Evolutionary conservation across 2,797 vertebrate genomes (phyloP).

Genomic region (Pelodytes ibericus): DNA sequence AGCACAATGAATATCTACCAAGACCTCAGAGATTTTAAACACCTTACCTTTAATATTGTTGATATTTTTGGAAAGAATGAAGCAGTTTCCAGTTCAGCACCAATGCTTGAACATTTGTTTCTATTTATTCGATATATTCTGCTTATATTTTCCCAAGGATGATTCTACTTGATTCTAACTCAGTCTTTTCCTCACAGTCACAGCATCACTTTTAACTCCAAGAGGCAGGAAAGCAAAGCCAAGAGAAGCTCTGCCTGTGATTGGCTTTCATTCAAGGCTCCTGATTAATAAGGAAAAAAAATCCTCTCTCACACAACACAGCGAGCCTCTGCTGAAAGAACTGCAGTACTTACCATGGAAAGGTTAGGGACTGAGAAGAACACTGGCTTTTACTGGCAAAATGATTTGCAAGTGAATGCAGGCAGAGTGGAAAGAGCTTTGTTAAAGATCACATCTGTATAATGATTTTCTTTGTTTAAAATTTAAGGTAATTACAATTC

Average conservation of each 20-base stretch:
- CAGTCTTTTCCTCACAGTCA: conserved; percentile 68
- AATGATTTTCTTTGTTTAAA: conserved; percentile 68
- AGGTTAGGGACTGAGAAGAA: conserved; percentile 64
- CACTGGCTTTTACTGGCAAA: conserved; percentile 64
- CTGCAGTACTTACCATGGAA: conserved; percentile 70
- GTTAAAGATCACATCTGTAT: conserved; percentile 64
- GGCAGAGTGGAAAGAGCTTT: conserved; percentile 68
- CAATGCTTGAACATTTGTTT: conserved; percentile 59
- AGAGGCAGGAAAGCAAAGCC: conserved; percentile 76
- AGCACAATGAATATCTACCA: neutral
- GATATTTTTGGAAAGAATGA: conserved; percentile 61
- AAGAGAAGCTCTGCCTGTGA: conserved; percentile 77
- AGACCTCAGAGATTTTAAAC: conserved; percentile 7
- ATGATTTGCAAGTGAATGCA: conserved; percentile 80
- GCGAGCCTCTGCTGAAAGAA: conserved; percentile 64
- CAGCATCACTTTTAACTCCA: conserved; percentile 85
- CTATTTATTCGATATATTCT: conserved; percentile 62
- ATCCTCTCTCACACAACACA: conserved; percentile 59
- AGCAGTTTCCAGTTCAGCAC: conserved; percentile 66
- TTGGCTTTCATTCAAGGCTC: conserved; percentile 87
- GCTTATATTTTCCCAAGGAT: conserved; percentile 64
- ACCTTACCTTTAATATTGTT: conserved; percentile 73
- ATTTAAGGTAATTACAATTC: conserved; percentile 65
- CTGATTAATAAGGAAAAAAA: conserved; percentile 64
- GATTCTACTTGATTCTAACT: conserved; percentile 74